Percentiles rank a stretch among this genome's conserved stretches.
These are phyloP conservation scores for Beroe forskalii DNA, from an alignment of 37 sponge, comb jelly and placozoan species.

Conservation along the genomic window DNA sequence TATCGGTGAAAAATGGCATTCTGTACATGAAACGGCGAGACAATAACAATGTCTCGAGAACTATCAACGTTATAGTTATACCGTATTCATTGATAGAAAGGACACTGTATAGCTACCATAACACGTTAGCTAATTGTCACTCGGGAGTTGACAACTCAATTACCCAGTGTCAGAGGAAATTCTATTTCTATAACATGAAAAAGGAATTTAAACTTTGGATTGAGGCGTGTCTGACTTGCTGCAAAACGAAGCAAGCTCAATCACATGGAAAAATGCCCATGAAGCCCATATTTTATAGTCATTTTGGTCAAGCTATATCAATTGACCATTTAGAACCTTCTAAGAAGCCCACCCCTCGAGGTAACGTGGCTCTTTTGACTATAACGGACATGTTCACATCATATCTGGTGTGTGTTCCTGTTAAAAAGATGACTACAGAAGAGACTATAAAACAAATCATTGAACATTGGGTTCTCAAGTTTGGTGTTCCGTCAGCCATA, in stretches of 20 bases:
- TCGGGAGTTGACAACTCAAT: neutral
- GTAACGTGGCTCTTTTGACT: neutral
- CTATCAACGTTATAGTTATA: neutral
- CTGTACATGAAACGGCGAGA: neutral
- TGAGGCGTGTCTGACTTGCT: neutral
- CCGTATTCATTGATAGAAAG: constrained; percentile 29
- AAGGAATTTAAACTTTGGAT: constrained; percentile 17
- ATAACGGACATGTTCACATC: neutral
- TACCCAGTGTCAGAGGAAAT: neutral
- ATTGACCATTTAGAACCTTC: constrained; percentile 38
- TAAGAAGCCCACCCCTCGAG: constrained; percentile 29
- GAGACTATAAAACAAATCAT: neutral
- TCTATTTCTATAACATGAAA: constrained; percentile 27
- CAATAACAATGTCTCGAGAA: neutral
- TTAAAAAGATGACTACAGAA: neutral
- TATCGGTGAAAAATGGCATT: neutral
- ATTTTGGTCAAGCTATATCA: constrained; percentile 4
- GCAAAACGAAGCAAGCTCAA: neutral
- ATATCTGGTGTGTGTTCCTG: constrained; percentile 44
- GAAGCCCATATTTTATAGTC: neutral
- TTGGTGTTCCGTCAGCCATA: neutral
- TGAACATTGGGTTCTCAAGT: constrained; percentile 22
- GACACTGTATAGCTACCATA: neutral
- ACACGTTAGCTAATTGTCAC: constrained; percentile 22
- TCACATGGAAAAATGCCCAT: neutral